Evolutionary conservation across 2,113 vertebrate species (phyloP), one percentile per base, ranked within the genome.

Genomic region (Pyxicephalus adspersus): DNA sequence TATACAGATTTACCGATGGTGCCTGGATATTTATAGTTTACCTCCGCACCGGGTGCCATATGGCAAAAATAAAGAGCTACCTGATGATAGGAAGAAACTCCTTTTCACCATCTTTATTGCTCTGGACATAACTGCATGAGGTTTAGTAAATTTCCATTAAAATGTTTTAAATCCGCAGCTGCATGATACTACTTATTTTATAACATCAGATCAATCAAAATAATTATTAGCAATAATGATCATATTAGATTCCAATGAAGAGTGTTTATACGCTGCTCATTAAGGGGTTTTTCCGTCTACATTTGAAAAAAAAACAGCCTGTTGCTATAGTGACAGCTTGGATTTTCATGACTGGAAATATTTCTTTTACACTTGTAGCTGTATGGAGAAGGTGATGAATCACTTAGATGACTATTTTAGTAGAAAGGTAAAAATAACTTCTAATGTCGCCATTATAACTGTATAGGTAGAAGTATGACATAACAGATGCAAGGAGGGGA

Each of bases 361-460:
- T 51, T 67, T 54, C 20, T 58, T 17, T 20, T 23, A 66, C 28
- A 55, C 64, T 60, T 23, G n/a, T 51, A 26, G 52, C 26, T 34
- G 31, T 58, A 54, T 28, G 38, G 38, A 38, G 65, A n/a, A 66
- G 55, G 51, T 31, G 76, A 66, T 78, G 52, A 78, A 67, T 78
- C 76, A 78, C 31, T 78, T 78, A 78, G 15, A 58, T 58, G 34
- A 57, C 76, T 78, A 78, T 67, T 78, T 78, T 58, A 23, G 52
- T 38, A n/a, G 1, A 58, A 58, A 45, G 50, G 20, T 64, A 78
- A 67, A 67, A 64, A 51, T 63, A 76, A 45, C 29, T 23, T 45
- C 75, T 34, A 77, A n/a, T 28, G 9, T 28, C 28, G 23, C 7
- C 58, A n/a, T 64, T 22, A 65, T 22, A 51, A 38, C 18, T 38